phyloP scores from a whole-genome alignment of 2,113 vertebrate genomes.

The Steatornis caripensis region DNA sequence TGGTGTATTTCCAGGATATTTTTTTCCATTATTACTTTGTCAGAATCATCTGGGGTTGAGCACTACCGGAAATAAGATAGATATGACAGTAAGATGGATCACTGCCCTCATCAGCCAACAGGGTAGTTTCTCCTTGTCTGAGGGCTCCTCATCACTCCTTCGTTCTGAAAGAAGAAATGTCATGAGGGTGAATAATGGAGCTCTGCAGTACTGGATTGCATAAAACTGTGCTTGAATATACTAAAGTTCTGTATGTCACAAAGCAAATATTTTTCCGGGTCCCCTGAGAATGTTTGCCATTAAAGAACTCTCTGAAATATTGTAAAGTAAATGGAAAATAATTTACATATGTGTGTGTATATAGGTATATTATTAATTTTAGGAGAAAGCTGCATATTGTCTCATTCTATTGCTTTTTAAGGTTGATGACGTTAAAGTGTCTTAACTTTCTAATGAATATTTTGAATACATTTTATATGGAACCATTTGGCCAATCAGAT shows the following conservation, averaged over 20 bases:
- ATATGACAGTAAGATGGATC: conserved; percentile 35
- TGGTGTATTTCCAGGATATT: neutral
- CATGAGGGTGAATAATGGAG: neutral
- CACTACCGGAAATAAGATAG: neutral
- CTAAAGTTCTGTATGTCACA: neutral
- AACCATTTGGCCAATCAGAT: neutral
- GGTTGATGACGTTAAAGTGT: neutral
- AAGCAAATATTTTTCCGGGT: neutral
- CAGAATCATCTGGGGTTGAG: neutral
- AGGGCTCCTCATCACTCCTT: neutral
- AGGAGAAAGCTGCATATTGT: neutral
- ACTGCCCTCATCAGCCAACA: neutral
- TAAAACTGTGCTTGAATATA: neutral
- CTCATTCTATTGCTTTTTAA: neutral
- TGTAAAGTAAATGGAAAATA: neutral
- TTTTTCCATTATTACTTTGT: neutral
- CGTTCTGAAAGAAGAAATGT: neutral
- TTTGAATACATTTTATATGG: neutral
- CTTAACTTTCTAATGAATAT: neutral
- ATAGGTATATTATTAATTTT: neutral
- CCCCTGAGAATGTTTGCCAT: neutral
- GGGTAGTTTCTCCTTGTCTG: neutral
- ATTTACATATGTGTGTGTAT: neutral
- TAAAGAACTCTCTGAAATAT: neutral
- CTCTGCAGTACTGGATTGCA: neutral